Percentiles rank a stretch among this genome's conserved stretches.
Conservation (phyloP, 1,140 invertebrate genomes). For the Orius laevigatus region DNA sequence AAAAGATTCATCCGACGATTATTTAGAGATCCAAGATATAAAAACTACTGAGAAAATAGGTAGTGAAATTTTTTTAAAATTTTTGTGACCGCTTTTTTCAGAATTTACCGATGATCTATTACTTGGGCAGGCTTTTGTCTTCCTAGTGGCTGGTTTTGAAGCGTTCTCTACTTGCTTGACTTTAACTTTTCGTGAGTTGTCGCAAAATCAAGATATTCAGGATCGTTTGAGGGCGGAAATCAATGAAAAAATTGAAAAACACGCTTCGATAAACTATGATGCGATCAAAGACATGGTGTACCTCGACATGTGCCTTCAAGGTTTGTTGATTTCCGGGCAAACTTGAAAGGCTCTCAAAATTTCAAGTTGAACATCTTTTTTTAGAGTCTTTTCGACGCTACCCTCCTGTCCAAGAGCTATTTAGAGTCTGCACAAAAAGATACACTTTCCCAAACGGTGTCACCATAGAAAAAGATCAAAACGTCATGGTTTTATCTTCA, state of each 20-base stretch:
- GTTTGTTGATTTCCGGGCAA: too few species aligned
- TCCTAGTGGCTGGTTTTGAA: slow-evolving; percentile 37
- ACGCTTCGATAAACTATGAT: slow-evolving; percentile 25
- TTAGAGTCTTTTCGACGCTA: too few species aligned
- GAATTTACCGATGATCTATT: slow-evolving; percentile 23
- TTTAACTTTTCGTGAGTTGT: slow-evolving; percentile 25
- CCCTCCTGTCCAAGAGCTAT: too few species aligned
- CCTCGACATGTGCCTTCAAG: slow-evolving; percentile 33
- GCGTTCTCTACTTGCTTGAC: neutral
- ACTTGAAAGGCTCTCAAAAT: too few species aligned
- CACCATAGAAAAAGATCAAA: too few species aligned
- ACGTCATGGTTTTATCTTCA: too few species aligned
- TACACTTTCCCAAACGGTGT: too few species aligned
- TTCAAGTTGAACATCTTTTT: too few species aligned
- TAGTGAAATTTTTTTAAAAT: neutral
- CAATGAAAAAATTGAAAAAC: slow-evolving; percentile 16
- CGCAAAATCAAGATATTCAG: slow-evolving; percentile 36
- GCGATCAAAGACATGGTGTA: slow-evolving; percentile 18
- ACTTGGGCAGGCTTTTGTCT: slow-evolving; percentile 22
- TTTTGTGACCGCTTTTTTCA: slow-evolving; percentile 12
- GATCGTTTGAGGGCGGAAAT: slow-evolving; percentile 39
- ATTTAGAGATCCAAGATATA: neutral
- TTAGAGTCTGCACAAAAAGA: too few species aligned
- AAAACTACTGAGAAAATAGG: slow-evolving; percentile 3
- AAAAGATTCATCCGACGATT: slow-evolving; percentile 4